Base-by-base conservation (phyloP, 2,113 vertebrate species). In the Heterocephalus glaber region DNA sequence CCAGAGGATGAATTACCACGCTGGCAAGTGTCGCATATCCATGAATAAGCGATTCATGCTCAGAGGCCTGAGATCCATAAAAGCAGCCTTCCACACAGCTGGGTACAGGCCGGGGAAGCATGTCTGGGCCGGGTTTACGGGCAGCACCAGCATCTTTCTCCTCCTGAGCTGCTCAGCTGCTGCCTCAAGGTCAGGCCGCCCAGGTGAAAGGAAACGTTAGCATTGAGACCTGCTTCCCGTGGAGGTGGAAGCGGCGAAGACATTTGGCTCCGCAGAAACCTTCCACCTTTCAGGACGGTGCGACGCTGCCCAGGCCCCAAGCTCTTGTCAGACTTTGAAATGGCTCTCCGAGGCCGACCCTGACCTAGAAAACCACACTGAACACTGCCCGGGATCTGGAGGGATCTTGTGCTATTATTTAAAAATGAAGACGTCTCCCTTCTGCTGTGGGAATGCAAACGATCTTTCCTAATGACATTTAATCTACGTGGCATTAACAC, bases 111-210 rank as follows among this genome's bases (percentile, higher is more conserved):
- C 65, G 47, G 85, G 44, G 86, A 81, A 87, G 28, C 72, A 5
- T 3, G 2, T 77, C 77, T 2, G 65, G 9, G 38, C 65, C 77
- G 72, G 72, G 96, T 90, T 86, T 79, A 88, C 74, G 84, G 86
- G 41, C 24, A 96, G 56, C 17, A 17, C 56, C 56, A 58, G 38
- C 91, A 20, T 82, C 60, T 0, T 26, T 35, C 41, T 33, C n/a
- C 16, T 33, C 12, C 0, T 16, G 60, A 93, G 68, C 49, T 14
- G 4, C 49, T 5, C 0, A 5, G 33, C 74, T 61, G 87, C 87
- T 76, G 1, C 65, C 63, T 63, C 94, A 82, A 98, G 97, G 97
- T 97, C 95, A 96, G 96, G 87, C 93, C 54, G 93, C 24, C 97
- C 97, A 98, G 97, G 97, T 96, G 89, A 97, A 97, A 95, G 68